Evolutionary conservation across 2,797 vertebrate genomes (phyloP), one percentile per base, ranked within the genome.

Genomic region (Ptychadena robeensis): DNA sequence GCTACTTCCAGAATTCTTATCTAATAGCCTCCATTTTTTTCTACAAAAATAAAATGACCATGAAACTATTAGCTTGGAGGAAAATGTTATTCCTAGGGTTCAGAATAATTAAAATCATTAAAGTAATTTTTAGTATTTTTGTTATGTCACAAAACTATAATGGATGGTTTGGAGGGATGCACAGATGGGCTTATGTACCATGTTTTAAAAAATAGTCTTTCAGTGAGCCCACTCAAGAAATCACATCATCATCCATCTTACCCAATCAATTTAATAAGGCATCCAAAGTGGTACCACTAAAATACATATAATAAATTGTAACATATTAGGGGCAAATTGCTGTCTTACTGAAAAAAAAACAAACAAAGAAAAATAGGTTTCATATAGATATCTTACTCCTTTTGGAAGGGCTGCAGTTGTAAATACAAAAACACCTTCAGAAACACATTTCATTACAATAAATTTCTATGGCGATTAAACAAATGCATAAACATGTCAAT

Each of bases 61-160:
- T 28, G 80, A 40, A 64, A 48, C 22, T 61, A 64, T 71, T 66
- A 28, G 65, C 57, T 82, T 69, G 28, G 6, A 81, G 70, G 37
- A 79, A n/a, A 63, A 8, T 38, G 18, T 80, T 72, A 64, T 76
- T 75, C 71, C 57, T 71, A 69, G 63, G 72, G 48, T 80, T 74
- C 64, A 69, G 53, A 80, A 84, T 84, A 84, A 84, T 84, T 84
- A 84, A 61, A 78, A 69, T 75, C 34, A 84, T 84, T 80, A 80
- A 80, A 75, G 77, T 75, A 63, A 79, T 80, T 83, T 83, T 68
- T 83, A 74, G 44, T 73, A 79, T 83, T 83, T 79, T 84, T 78
- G 68, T 35, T 73, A 61, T 73, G 79, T 81, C 79, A 81, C 69
- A 48, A 64, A 65, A 48, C 25, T 71, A 40, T 83, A 83, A 83